These are phyloP conservation scores for Serripes groenlandicus DNA, from an alignment of 2,888 invertebrate genomes.

Conservation along the genomic window DNA sequence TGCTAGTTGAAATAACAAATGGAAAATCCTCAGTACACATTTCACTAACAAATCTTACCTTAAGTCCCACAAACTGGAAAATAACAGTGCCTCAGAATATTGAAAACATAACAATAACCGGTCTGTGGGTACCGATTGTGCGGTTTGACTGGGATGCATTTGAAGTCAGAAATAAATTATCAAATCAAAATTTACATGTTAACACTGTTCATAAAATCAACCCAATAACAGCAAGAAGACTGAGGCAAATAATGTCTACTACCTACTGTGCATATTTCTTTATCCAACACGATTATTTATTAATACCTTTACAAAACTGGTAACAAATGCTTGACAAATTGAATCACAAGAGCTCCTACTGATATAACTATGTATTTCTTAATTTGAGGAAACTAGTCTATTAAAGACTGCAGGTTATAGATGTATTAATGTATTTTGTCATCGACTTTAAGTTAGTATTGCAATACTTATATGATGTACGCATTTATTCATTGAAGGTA, in stretches of 20 bases:
- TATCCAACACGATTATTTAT: constrained; percentile 8
- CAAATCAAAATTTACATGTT: neutral
- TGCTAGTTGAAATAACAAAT: constrained; percentile 26
- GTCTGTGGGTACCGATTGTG: neutral
- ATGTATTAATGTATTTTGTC: too few relatives aligned
- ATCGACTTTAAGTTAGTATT: too few relatives aligned
- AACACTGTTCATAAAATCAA: neutral
- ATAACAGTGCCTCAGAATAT: neutral
- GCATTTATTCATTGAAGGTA: too few relatives aligned
- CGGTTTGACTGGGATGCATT: constrained; percentile 33
- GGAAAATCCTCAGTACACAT: neutral
- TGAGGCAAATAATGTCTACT: constrained; percentile 20
- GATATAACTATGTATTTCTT: too few relatives aligned
- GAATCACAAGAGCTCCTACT: too few relatives aligned
- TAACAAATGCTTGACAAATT: too few relatives aligned
- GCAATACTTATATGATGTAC: too few relatives aligned
- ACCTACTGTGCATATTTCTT: constrained; percentile 33
- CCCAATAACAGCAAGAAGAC: neutral
- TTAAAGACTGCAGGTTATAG: too few relatives aligned
- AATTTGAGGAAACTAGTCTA: too few relatives aligned
- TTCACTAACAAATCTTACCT: neutral
- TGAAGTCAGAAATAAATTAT: constrained; percentile 21
- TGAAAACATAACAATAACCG: neutral
- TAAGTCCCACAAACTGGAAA: constrained; percentile 28
- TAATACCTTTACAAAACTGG: neutral